Base-by-base conservation (phyloP, 2,113 vertebrate genomes). In the Tricholaema leucomelas region DNA sequence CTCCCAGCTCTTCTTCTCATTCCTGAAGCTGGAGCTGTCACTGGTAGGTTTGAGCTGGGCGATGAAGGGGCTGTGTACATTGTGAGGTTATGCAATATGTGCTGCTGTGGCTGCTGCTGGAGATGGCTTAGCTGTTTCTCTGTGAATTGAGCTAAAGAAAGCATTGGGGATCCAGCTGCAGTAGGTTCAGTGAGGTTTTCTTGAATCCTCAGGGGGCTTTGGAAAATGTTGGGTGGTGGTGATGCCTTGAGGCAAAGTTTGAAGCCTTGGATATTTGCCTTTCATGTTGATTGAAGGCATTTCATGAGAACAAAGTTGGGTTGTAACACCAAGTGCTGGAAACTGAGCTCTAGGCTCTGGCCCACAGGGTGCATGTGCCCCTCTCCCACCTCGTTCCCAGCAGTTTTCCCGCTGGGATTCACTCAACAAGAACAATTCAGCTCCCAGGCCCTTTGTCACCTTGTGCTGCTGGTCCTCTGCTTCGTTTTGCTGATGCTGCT, bases 91-190 rank as follows among this genome's bases (percentile, higher is more conserved):
- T 1, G 17, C 12, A 20, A 0, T 4, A 4, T 2, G 15, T 8
- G 23, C 33, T 56, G 66, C 71, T 56, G 71, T n/a, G 40, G 36
- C 2, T 55, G 54, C 40, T 67, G 60, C 15, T 6, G 48, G 48
- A 25, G 33, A 8, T 9, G 20, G 23, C 23, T 61, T 11, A 12
- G 0, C 31, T 42, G 16, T 55, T 65, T 64, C 25, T 54, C 58
- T n/a, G 5, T 36, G 50, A 52, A 75, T 90, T 10, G 18, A 75
- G 33, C 73, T 71, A 15, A 23, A 40, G 50, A 21, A 48, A 60
- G 5, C 1, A 2, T 15, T 54, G 35, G 10, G 24, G 27, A 60
- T 56, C 58, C 42, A 58, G n/a, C 40, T 19, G 0, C 2, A 2
- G 9, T 31, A 16, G 42, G 40, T 31, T 63, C 42, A 35, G 16